A percentile compares a stretch with the other conserved stretches of the same genome.
Conservation (phyloP, 2,888 invertebrate genomes). For the Pandemis corylana region DNA sequence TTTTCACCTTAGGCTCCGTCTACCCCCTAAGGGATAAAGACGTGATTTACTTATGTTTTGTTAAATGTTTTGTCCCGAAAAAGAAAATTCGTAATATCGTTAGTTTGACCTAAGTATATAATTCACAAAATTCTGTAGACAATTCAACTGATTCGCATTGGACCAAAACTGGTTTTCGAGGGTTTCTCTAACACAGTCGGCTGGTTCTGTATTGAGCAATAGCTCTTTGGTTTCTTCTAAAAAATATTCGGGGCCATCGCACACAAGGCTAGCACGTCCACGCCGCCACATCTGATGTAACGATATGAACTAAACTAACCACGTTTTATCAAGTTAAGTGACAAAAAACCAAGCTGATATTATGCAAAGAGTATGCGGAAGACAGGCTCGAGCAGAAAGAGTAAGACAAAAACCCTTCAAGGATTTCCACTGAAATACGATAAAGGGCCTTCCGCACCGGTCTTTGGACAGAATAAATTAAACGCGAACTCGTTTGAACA, state of each 20-base stretch:
- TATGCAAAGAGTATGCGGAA: constrained; percentile 52
- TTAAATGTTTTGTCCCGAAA: no score
- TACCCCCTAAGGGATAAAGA: no score
- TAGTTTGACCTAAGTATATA: not conserved
- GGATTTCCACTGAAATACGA: constrained; percentile 47
- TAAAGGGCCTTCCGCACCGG: constrained; percentile 54
- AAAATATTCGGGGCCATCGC: constrained; percentile 17
- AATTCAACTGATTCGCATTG: not conserved
- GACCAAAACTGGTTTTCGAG: not conserved
- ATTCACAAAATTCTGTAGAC: not conserved
- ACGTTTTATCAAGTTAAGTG: constrained; percentile 28
- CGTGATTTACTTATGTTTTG: no score
- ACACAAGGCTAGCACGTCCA: constrained; percentile 23
- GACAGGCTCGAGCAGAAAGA: constrained; percentile 45
- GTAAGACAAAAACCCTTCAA: constrained; percentile 55
- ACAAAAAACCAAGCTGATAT: constrained; percentile 26
- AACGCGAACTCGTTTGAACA: constrained; percentile 49
- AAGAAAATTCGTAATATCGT: no score
- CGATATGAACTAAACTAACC: constrained; percentile 25
- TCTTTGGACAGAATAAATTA: constrained; percentile 47
- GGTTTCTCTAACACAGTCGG: not conserved
- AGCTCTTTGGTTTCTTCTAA: constrained; percentile 1
- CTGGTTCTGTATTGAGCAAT: not conserved
- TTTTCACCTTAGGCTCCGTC: no score
- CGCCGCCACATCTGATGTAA: constrained; percentile 30